These are phyloP conservation scores for Littorina saxatilis DNA, from an alignment of 1,140 invertebrate genomes.

Conservation along the genomic window DNA sequence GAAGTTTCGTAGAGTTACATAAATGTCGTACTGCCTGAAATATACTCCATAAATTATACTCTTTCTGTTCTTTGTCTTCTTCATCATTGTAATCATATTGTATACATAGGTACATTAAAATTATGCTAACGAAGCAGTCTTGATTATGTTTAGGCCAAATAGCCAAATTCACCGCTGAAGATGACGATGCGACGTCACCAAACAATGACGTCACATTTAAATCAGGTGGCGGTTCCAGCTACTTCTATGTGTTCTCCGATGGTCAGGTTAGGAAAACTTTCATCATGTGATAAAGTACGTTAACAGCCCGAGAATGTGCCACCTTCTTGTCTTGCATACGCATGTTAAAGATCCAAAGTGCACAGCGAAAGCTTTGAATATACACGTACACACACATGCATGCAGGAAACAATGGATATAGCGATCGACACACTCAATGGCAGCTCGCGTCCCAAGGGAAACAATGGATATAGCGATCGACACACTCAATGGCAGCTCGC, in stretches of 20 bases:
- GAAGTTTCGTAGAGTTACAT: neutral
- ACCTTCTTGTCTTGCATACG: too few relatives aligned
- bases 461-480: too few relatives aligned
- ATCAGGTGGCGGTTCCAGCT: neutral
- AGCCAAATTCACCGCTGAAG: conserved; percentile 30
- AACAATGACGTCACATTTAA: conserved; percentile 39
- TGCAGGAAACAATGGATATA: too few relatives aligned
- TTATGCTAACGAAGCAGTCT: too few relatives aligned
- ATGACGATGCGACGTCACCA: conserved; percentile 42
- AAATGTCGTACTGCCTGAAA: neutral
- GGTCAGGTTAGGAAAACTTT: conserved; percentile 24
- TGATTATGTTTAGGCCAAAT: neutral
- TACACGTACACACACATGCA: too few relatives aligned
- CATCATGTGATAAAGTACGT: too few relatives aligned
- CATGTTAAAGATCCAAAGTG: too few relatives aligned
- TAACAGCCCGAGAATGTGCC: too few relatives aligned
- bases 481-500: too few relatives aligned
- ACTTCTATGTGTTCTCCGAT: conserved; percentile 1
- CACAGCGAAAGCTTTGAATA: too few relatives aligned
- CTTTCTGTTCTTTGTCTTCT: neutral
- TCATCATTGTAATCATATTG: neutral
- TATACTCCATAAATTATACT: neutral
- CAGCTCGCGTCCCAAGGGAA: too few relatives aligned
- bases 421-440: too few relatives aligned
- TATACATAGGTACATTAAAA: neutral